phyloP scores from a whole-genome alignment of 2,888 invertebrate genomes.

The Agrotis puta region DNA sequence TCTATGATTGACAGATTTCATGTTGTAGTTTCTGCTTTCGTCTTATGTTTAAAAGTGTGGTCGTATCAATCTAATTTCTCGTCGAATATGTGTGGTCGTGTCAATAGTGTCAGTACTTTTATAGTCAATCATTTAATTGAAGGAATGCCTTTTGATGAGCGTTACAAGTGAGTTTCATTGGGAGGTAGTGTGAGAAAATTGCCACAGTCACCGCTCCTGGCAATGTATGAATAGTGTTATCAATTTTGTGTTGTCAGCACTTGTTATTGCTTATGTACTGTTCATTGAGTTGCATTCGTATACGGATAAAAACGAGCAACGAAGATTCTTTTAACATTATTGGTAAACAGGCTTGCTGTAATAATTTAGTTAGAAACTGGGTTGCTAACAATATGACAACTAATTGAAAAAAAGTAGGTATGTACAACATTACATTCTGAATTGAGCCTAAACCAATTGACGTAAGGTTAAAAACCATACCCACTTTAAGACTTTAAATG shows the following conservation, averaged over 20 bases:
- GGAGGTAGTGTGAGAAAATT: conserved; percentile 11
- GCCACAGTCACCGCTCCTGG: not conserved
- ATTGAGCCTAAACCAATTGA: no score
- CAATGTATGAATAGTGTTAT: conserved; percentile 9
- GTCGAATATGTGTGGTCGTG: no score
- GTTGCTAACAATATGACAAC: not conserved
- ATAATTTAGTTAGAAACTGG: not conserved
- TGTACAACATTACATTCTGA: no score
- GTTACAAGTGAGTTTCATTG: not conserved
- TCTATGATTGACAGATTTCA: conserved; percentile 56
- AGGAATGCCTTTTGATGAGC: conserved; percentile 1
- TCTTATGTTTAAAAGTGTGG: not conserved
- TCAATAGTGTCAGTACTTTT: no score
- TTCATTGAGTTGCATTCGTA: no score
- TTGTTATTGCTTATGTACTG: not conserved
- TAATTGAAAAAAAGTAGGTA: not conserved
- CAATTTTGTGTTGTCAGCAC: not conserved
- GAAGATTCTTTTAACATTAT: not conserved
- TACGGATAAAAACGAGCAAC: no score
- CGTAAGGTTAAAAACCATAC: no score
- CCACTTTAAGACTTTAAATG: no score
- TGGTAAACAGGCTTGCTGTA: not conserved
- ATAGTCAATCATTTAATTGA: not conserved
- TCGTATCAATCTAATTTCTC: not conserved
- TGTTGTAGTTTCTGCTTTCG: conserved; percentile 13